Evolutionary conservation across 2,113 vertebrate species (phyloP).

Genomic region (Gobius niger): DNA sequence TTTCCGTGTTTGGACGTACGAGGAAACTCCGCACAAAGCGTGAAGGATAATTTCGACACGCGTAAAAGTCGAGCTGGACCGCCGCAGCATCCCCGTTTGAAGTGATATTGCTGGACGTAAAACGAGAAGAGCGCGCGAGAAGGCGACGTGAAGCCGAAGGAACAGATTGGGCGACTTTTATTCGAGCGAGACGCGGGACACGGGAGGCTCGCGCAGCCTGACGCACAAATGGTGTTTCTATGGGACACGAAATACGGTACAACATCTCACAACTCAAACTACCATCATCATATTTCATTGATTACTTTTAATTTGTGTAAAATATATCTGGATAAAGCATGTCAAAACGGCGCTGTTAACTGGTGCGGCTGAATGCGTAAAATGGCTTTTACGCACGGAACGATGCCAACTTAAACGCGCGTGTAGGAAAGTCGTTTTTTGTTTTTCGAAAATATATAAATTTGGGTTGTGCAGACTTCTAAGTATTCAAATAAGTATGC

Average conservation of each 20-base stretch:
- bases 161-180: not conserved
- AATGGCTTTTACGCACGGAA: conserved; percentile 1
- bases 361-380: not conserved
- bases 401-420: not conserved
- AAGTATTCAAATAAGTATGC: too few relatives aligned
- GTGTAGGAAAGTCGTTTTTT: too few relatives aligned
- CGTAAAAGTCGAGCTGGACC: not conserved
- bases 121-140: not conserved
- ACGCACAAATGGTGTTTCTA: conserved; percentile 80
- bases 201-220: conserved; percentile 12
- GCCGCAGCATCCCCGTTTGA: not conserved
- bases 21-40: not conserved
- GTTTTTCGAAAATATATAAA: too few relatives aligned
- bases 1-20: not conserved
- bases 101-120: conserved; percentile 1
- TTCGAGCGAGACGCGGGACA: not conserved
- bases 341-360: not conserved
- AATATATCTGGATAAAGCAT: not conserved
- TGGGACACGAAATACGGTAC: conserved; percentile 85
- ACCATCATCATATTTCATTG: not conserved
- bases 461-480: too few relatives aligned
- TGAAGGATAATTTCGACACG: not conserved
- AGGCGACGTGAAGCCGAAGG: not conserved
- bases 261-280: not conserved
- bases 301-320: not conserved